Evolutionary conservation across 2,113 vertebrate genomes (phyloP), one percentile per base, ranked within the genome.

Genomic region (Argyrosomus japonicus): DNA sequence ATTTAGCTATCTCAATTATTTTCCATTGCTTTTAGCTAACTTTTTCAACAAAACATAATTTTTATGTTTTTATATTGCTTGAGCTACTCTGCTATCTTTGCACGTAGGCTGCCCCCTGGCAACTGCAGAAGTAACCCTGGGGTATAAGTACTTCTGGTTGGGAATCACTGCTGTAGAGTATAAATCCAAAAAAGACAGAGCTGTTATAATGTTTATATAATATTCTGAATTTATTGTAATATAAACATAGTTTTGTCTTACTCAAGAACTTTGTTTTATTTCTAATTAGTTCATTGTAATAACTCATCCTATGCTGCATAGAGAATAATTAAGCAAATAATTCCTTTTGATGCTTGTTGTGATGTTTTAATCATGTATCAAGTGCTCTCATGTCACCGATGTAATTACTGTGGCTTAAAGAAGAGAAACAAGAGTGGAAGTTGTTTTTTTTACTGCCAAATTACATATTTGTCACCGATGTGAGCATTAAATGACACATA

Each of bases 321-420:
- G 82, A 72, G 36, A 11, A 27, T 82, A 80, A 77, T 84, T 61
- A 88, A 85, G 54, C 65, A 50, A 79, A 75, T 78, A 50, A 73
- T 81, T 85, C 75, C 62, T 79, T 76, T 58, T 60, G 61, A 86
- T 77, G 61, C 63, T 50, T 57, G 56, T 60, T 79, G 60, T 78
- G 58, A 81, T 81, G 65, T 71, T 86, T 88, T 85, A 77, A 90
- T 85, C 45, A 79, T 61, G 6, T 76, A 56, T 83, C n/a, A 8
- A 36, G 50, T 57, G 60, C 23, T 86, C 32, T 74, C 43, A 21
- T 73, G 60, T 75, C 32, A 25, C 23, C 3, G 15, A 29, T 68
- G 36, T 51, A 50, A 69, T 82, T 54, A 29, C 40, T 21, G 15
- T 21, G n/a, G 13, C 23, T 58, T 21, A 69, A 72, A 63, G 9